A percentile compares a stretch with the other conserved stretches of the same genome.
Evolutionary conservation across 2,797 vertebrate genomes (phyloP).

Genomic region (Hipposideros larvatus): DNA sequence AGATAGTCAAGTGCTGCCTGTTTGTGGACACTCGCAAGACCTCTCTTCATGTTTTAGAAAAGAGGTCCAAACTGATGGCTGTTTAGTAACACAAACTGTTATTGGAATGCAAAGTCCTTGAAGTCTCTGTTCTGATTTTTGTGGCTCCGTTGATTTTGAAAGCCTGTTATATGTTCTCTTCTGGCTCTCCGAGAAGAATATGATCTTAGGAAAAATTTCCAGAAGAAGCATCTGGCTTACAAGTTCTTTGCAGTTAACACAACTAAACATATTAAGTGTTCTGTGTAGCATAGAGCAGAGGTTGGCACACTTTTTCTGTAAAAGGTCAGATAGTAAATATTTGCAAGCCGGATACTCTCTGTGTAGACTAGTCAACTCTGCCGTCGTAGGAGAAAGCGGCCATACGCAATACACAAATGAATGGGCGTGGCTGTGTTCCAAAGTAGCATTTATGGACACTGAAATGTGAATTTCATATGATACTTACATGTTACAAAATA

Average conservation of each 20-base stretch:
- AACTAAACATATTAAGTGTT: neutral
- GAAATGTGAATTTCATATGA: slow-evolving; percentile 21
- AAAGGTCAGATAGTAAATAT: slow-evolving; percentile 17
- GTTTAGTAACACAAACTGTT: slow-evolving; percentile 8
- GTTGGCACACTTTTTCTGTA: neutral
- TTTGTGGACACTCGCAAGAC: neutral
- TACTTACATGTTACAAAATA: neutral
- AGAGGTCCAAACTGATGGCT: neutral
- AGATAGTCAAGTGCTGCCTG: neutral
- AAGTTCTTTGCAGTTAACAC: neutral
- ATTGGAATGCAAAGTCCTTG: neutral
- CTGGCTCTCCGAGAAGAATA: neutral
- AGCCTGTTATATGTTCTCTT: neutral
- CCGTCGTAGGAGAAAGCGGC: neutral
- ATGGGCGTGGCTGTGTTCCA: neutral
- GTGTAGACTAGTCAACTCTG: neutral
- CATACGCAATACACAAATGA: neutral
- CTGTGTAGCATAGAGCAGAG: neutral
- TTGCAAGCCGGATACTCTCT: neutral
- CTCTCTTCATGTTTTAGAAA: slow-evolving; percentile 33
- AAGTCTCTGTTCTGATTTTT: slow-evolving; percentile 4
- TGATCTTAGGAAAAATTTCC: slow-evolving; percentile 35
- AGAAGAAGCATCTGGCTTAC: slow-evolving; percentile 15
- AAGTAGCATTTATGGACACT: neutral
- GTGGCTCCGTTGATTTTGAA: neutral